Evolutionary conservation across 2,797 vertebrate species (phyloP).

Genomic region (Parauchenoglanis ngamensis): DNA sequence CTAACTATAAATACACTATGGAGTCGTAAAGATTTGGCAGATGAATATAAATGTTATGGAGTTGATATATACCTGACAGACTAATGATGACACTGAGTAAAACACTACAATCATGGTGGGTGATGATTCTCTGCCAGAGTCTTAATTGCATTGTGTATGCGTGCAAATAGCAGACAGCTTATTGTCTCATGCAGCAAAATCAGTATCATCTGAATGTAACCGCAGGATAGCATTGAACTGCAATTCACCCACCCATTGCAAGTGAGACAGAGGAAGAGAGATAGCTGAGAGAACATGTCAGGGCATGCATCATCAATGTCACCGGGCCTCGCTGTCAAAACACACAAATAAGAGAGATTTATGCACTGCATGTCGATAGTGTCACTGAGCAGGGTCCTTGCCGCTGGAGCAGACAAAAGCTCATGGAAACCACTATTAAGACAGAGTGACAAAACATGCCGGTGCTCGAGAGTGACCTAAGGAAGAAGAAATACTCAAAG

Average conservation of each 20-base stretch:
- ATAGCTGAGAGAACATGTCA: conserved; percentile 25
- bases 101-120: background rate
- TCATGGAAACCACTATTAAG: conserved; percentile 25
- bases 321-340: conserved; percentile 46
- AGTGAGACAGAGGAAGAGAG: conserved; percentile 19
- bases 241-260: background rate
- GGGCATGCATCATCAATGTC: conserved; percentile 38
- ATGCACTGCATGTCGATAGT: conserved; percentile 31
- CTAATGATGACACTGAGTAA: background rate
- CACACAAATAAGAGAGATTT: conserved; percentile 37
- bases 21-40: conserved; percentile 22
- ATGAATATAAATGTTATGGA: conserved; percentile 1
- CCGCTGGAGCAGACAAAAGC: conserved; percentile 34
- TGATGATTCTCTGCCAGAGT: background rate
- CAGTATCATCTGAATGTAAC: conserved; percentile 23
- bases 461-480: background rate
- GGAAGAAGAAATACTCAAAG: background rate
- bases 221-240: conserved; percentile 22
- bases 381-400: conserved; percentile 27
- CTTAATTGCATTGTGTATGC: conserved; percentile 26
- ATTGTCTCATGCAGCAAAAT: conserved; percentile 39
- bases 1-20: background rate
- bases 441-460: background rate
- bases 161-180: background rate
- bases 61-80: conserved; percentile 24